Conservation (phyloP, 2,113 vertebrate species). For the Euleptes europaea region DNA sequence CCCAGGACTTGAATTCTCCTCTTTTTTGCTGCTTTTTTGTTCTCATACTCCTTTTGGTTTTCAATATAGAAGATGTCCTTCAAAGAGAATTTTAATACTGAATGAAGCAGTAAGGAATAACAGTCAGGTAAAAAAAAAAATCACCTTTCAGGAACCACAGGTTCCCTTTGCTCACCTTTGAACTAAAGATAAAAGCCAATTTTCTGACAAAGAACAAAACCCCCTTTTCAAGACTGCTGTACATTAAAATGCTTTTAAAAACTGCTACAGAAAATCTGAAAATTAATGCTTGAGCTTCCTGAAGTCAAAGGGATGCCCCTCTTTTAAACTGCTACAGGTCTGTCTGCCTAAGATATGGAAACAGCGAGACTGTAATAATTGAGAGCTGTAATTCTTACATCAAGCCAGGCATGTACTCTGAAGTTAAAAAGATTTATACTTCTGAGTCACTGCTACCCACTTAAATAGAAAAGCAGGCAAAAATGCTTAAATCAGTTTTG, state of each 20-base stretch:
- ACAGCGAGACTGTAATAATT: background rate
- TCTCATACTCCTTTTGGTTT: constrained; percentile 86
- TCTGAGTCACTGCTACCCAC: background rate
- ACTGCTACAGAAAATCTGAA: background rate
- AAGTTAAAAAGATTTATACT: background rate
- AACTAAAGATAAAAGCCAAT: background rate
- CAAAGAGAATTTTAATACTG: constrained; percentile 38
- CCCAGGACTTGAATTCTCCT: constrained; percentile 86
- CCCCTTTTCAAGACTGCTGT: background rate
- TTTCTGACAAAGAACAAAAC: background rate
- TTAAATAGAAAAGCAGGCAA: background rate
- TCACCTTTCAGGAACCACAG: background rate
- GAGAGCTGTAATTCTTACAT: background rate
- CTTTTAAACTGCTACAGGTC: background rate
- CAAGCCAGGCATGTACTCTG: background rate
- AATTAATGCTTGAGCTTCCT: background rate
- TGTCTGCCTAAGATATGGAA: background rate
- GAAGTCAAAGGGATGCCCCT: background rate
- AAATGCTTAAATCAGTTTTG: background rate
- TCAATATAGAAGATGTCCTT: constrained; percentile 91
- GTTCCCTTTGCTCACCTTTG: background rate
- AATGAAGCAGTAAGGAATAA: constrained; percentile 6
- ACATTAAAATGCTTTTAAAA: background rate
- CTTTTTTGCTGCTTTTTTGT: constrained; percentile 93
- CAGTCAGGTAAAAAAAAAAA: background rate